Conservation (phyloP, 2,113 vertebrate species). For the Marcusenius ussheri region DNA sequence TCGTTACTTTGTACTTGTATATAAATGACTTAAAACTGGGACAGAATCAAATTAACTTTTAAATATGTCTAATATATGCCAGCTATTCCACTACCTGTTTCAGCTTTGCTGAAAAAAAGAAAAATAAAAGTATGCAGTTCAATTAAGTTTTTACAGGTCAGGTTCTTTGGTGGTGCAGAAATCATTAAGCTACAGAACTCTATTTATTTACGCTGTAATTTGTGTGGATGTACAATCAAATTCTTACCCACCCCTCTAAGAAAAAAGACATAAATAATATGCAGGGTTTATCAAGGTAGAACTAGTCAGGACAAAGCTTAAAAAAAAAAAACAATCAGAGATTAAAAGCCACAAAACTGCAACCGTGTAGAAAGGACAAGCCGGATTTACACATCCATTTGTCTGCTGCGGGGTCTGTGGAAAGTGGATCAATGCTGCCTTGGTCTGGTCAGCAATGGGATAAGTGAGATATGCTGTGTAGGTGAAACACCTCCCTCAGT, state of each 20-base stretch:
- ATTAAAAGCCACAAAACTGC: conserved; percentile 16
- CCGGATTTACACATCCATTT: conserved; percentile 11
- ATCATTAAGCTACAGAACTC: not conserved
- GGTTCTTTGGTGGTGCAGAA: not conserved
- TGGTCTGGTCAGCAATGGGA: conserved; percentile 35
- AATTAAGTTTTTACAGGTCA: not conserved
- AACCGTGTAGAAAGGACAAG: not conserved
- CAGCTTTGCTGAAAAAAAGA: not conserved
- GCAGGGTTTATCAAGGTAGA: not conserved
- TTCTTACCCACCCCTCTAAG: not conserved
- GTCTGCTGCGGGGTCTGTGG: conserved; percentile 32
- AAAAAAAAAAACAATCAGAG: not conserved
- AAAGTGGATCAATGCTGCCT: conserved; percentile 40
- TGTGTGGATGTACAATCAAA: not conserved
- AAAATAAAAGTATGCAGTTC: not conserved
- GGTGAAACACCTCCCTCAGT: not conserved
- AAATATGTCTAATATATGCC: conserved; percentile 2
- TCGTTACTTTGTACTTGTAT: not conserved
- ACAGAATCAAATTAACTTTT: conserved; percentile 14
- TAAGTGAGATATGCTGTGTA: conserved; percentile 8
- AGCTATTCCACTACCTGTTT: conserved; percentile 2
- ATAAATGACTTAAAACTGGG: not conserved
- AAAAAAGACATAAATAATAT: not conserved
- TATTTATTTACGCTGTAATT: not conserved
- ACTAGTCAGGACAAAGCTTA: not conserved